Percentiles rank a stretch among this genome's conserved stretches.
phyloP scores from a whole-genome alignment of 1,140 invertebrate species.

The Glomeris maerens region DNA sequence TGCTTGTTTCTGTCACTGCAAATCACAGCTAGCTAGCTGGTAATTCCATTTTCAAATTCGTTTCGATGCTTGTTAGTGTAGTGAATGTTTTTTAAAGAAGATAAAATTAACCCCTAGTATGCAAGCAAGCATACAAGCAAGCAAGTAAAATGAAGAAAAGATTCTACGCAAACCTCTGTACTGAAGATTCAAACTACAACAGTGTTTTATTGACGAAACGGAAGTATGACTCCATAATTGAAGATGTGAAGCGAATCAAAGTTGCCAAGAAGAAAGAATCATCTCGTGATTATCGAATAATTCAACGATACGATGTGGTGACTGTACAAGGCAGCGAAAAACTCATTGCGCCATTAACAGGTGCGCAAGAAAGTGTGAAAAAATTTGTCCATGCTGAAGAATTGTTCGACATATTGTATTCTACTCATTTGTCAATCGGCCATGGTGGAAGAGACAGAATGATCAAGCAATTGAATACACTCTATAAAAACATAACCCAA shows the following conservation, averaged over 20 bases:
- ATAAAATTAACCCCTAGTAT: too few species aligned
- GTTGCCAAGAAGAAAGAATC: slow-evolving; percentile 7
- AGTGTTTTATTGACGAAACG: too few species aligned
- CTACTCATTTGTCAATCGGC: slow-evolving; percentile 5
- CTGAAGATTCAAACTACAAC: too few species aligned
- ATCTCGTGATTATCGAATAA: slow-evolving; percentile 10
- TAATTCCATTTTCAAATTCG: too few species aligned
- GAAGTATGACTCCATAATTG: too few species aligned
- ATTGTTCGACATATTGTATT: slow-evolving; percentile 12
- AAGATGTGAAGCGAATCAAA: slow-evolving; percentile 12
- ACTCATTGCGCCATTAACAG: slow-evolving; percentile 6
- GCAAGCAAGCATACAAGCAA: too few species aligned
- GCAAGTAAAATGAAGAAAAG: too few species aligned
- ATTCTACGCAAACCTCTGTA: too few species aligned
- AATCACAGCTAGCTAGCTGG: too few species aligned
- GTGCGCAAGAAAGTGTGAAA: neutral
- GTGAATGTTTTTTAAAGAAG: too few species aligned
- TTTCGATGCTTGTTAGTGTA: too few species aligned
- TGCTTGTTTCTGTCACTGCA: too few species aligned
- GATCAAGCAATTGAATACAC: slow-evolving; percentile 7
- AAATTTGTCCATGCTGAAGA: slow-evolving; percentile 12
- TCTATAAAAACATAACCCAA: slow-evolving; percentile 12
- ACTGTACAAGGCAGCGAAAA: slow-evolving; percentile 6
- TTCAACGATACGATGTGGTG: slow-evolving; percentile 9
- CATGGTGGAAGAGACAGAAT: slow-evolving; percentile 12